Evolutionary conservation across 2,113 vertebrate species (phyloP).

Genomic region (Psilopsiagon aurifrons): DNA sequence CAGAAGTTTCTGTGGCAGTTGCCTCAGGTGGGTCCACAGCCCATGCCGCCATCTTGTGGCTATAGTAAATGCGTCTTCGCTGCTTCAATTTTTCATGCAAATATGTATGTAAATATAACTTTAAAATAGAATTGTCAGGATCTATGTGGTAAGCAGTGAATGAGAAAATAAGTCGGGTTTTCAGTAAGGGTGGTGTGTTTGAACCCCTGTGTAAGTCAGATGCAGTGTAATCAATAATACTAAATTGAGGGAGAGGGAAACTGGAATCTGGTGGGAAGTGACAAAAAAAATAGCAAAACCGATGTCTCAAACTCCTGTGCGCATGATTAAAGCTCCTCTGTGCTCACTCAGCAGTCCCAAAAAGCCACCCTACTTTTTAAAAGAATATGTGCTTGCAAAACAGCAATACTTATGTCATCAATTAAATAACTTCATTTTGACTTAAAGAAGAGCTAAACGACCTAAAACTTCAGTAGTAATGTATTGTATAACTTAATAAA

Average conservation of each 20-base stretch:
- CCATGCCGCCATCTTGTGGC: not conserved
- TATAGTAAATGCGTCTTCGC: fast-evolving
- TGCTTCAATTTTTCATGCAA: fast-evolving
- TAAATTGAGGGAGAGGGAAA: not conserved
- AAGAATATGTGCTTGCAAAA: not conserved
- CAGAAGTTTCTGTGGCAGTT: fast-evolving
- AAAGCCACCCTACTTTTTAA: not conserved
- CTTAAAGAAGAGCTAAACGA: not conserved
- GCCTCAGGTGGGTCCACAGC: not conserved
- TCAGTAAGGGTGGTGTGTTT: fast-evolving
- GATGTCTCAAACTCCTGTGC: not conserved
- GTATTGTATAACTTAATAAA: not conserved
- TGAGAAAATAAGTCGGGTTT: not conserved
- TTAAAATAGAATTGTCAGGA: fast-evolving
- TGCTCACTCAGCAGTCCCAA: not conserved
- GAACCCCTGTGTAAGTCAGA: not conserved
- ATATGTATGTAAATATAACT: fast-evolving
- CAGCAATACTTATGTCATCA: not conserved
- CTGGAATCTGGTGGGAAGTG: not conserved
- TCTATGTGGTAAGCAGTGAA: fast-evolving
- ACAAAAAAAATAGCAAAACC: not conserved
- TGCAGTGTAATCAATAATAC: not conserved
- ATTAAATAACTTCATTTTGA: not conserved
- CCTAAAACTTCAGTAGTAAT: not conserved
- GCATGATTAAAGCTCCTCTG: not conserved